Evolutionary conservation across 2,888 invertebrate species (phyloP).

Genomic region (Sinohyriopsis cumingii): DNA sequence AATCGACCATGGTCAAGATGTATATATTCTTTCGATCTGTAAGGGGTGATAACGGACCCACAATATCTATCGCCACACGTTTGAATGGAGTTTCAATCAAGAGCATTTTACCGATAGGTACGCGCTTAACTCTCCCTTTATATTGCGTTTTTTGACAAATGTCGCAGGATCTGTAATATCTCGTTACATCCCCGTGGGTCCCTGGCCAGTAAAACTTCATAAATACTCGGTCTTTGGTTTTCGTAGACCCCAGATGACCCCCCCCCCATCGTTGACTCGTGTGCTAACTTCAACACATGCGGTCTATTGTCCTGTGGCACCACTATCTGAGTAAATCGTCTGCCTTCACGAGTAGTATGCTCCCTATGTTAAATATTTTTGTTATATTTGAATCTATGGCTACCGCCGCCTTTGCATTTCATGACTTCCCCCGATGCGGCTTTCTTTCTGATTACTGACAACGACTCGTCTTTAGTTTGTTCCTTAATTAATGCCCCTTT

Average conservation of each 20-base stretch:
- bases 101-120: slow-evolving; percentile 31
- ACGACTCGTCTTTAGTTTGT: no score
- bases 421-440: no score
- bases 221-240: slow-evolving; percentile 16
- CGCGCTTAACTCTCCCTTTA: slow-evolving; percentile 27
- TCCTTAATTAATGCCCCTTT: no score
- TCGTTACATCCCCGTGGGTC: slow-evolving; percentile 14
- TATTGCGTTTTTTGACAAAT: slow-evolving; percentile 24
- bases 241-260: slow-evolving; percentile 27
- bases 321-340: slow-evolving; percentile 13
- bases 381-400: no score
- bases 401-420: no score
- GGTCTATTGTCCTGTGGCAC: slow-evolving; percentile 20
- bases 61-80: slow-evolving; percentile 30
- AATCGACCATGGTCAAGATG: slow-evolving; percentile 32
- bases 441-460: no score
- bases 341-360: neutral
- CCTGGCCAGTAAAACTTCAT: slow-evolving; percentile 38
- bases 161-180: slow-evolving; percentile 29
- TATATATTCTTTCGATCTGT: slow-evolving; percentile 17
- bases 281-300: slow-evolving; percentile 28
- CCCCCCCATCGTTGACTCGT: slow-evolving; percentile 30
- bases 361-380: no score
- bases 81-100: slow-evolving; percentile 35
- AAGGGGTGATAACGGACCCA: slow-evolving; percentile 27